These are phyloP conservation scores for Liasis olivaceus DNA, from an alignment of 2,797 vertebrate species.

Conservation along the genomic window DNA sequence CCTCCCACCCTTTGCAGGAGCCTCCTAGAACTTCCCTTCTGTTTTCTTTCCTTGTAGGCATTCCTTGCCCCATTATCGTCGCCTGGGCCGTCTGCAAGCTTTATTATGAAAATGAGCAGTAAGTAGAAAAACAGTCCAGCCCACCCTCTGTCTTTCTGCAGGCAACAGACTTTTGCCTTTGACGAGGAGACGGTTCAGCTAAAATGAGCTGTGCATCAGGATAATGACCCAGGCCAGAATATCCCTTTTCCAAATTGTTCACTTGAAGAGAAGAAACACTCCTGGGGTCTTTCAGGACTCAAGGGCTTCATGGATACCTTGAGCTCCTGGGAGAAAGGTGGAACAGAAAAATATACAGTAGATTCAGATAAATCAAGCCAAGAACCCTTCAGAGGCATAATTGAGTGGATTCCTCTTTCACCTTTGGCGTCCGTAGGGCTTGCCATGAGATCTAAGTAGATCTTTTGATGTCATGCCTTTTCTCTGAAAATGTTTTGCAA, in stretches of 20 bases:
- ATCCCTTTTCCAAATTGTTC: not conserved
- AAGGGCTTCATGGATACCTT: not conserved
- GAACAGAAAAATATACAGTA: not conserved
- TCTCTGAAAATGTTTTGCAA: not conserved
- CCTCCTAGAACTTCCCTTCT: not conserved
- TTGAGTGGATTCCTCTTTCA: too few species aligned
- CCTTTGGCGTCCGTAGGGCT: too few species aligned
- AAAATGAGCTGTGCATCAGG: not conserved
- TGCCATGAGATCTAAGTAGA: too few species aligned
- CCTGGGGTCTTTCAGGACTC: not conserved
- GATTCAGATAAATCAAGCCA: not conserved
- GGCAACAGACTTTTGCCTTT: not conserved
- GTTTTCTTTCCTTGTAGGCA: conserved; percentile 75
- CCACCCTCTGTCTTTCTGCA: not conserved
- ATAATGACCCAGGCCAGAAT: too few species aligned
- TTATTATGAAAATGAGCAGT: conserved; percentile 96
- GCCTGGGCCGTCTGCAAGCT: conserved; percentile 94
- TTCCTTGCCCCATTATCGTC: conserved; percentile 93
- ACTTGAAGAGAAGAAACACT: not conserved
- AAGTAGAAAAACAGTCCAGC: conserved; percentile 68
- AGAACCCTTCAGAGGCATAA: not conserved
- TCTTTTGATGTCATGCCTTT: not conserved
- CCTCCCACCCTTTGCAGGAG: not conserved
- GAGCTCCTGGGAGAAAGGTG: not conserved
- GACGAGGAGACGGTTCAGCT: not conserved